A percentile compares a stretch with the other conserved stretches of the same genome.
These are phyloP conservation scores for Manduca sexta DNA, from an alignment of 1,140 invertebrate species.

Conservation along the genomic window DNA sequence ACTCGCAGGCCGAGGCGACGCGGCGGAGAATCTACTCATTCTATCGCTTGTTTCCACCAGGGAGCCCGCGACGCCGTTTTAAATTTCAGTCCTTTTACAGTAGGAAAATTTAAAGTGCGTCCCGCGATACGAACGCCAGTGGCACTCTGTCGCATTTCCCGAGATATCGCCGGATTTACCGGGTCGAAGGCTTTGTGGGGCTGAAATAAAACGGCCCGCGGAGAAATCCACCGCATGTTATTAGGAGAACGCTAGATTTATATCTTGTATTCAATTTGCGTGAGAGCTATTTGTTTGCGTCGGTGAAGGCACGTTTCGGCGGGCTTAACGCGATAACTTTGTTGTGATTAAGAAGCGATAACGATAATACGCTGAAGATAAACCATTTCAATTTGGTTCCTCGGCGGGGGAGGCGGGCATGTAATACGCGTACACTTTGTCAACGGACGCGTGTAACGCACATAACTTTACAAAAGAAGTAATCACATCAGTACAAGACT, in stretches of 20 bases:
- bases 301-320: slow-evolving; percentile 16
- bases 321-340: slow-evolving; percentile 25
- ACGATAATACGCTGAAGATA: slow-evolving; percentile 3
- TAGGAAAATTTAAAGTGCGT: slow-evolving; percentile 52
- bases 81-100: slow-evolving; percentile 43
- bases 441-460: no score
- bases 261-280: slow-evolving; percentile 63
- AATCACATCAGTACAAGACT: no score
- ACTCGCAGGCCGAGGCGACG: neutral
- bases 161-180: slow-evolving; percentile 60
- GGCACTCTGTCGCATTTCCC: slow-evolving; percentile 50
- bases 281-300: slow-evolving; percentile 45
- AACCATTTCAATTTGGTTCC: no score
- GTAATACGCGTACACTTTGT: no score
- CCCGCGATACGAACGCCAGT: slow-evolving; percentile 36
- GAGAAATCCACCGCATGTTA: slow-evolving; percentile 62
- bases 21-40: neutral
- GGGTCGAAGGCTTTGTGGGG: slow-evolving; percentile 52
- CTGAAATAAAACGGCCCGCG: slow-evolving; percentile 59
- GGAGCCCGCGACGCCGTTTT: slow-evolving; percentile 26
- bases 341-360: slow-evolving; percentile 25
- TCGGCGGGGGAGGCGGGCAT: no score
- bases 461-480: no score
- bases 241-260: slow-evolving; percentile 62
- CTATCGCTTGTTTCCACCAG: slow-evolving; percentile 26